Evolutionary conservation across 2,888 invertebrate species (phyloP).

Genomic region (Xiphydria camelus): DNA sequence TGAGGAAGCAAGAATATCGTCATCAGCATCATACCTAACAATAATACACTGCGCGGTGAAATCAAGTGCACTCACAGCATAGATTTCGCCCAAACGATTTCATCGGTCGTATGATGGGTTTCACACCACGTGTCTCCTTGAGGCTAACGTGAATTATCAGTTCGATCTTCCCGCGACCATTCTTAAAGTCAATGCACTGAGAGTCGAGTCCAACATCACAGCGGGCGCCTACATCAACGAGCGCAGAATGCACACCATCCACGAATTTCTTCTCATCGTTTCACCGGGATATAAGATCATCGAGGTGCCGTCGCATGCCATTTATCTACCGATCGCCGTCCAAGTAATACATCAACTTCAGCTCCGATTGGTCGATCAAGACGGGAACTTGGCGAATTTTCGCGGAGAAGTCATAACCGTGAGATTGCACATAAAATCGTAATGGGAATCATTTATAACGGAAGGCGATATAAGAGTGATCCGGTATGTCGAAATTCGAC

Average conservation of each 20-base stretch:
- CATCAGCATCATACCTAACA: conserved; percentile 27
- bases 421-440: conserved; percentile 30
- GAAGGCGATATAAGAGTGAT: conserved; percentile 7
- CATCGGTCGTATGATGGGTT: conserved; percentile 35
- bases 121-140: conserved; percentile 17
- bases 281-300: conserved; percentile 43
- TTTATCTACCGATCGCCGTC: conserved; percentile 43
- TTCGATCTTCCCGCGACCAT: conserved; percentile 43
- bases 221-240: conserved; percentile 38
- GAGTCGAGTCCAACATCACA: conserved; percentile 39
- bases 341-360: conserved; percentile 33
- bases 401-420: conserved; percentile 39
- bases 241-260: conserved; percentile 39
- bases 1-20: conserved; percentile 3
- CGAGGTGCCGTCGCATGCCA: conserved; percentile 40
- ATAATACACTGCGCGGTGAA: conserved; percentile 36
- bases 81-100: conserved; percentile 18
- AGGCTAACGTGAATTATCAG: conserved; percentile 23
- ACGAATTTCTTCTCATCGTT: conserved; percentile 43
- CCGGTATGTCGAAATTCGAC: background rate
- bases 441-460: conserved; percentile 9
- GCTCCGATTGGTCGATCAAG: conserved; percentile 41
- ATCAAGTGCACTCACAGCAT: conserved; percentile 21
- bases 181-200: conserved; percentile 34
- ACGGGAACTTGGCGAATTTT: conserved; percentile 42